Base-by-base conservation (phyloP, 53 echinoderm and acorn worm genomes). In the Stichopus horrens region DNA sequence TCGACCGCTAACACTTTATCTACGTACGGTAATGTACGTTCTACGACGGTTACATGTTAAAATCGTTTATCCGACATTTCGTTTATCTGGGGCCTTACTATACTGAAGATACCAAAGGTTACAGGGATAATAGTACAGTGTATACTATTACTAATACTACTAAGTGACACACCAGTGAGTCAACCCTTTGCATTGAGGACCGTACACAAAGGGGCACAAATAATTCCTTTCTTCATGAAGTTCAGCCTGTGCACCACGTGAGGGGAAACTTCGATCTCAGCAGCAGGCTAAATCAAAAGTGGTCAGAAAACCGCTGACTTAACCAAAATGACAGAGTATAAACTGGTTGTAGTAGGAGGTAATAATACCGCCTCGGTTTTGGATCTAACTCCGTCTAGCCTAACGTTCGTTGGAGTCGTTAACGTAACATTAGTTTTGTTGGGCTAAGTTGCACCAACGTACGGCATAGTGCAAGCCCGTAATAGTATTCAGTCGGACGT, bases 331-430 rank as follows among this genome's bases (percentile, higher is more conserved):
- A 96, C 96, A 18, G 96, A 96, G 79, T 96, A 96, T 86, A 96
- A 96, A 78, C 79, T 96, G 68, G 96, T 96, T 74, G 96, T 96
- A 10, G 96, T 96, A 52, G 96, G 96, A 79, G 96, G 96, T 96
- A 89, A 90, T 37, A 82, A 63, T 54, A 11, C 13, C 59, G 67
- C 16, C 4, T 71, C 18, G 14, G 18, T 13, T 18, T 71, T 37
- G 37, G 37, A 37, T 37, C 16, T 7, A n/a, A 6, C 63, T 63
- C 4, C 18, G n/a, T 16, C 71, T 52, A 37, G 23, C 19, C 58
- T 23, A 71, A 57, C 68, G 16, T 23, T 52, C 10, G 53, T 8
- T 68, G 37, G 37, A 37, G 37, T 37, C 37, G 2, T 37, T 37
- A 37, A 37, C 37, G 55, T n/a, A 52, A 79, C 66, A 23, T 53